Conservation (phyloP, 1,140 invertebrate species). For the Ridgeia piscesae region DNA sequence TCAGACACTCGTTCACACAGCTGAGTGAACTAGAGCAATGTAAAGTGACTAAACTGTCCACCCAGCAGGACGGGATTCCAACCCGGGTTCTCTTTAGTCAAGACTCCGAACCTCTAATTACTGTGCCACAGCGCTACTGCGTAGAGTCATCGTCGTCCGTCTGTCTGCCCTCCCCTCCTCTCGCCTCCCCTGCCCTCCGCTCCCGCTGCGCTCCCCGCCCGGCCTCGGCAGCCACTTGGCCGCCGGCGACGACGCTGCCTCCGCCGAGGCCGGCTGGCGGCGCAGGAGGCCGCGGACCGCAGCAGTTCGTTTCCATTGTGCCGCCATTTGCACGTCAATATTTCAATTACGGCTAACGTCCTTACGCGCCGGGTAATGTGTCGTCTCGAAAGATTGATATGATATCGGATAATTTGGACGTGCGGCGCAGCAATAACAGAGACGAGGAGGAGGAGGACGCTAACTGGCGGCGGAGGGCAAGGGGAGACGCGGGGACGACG, state of each 20-base stretch:
- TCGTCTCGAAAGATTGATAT: slow-evolving; percentile 5
- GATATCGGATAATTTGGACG: slow-evolving; percentile 1
- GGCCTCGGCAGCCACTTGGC: no score
- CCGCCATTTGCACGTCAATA: not conserved
- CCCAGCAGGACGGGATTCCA: no score
- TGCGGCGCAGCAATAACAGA: not conserved
- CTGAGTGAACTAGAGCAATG: no score
- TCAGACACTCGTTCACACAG: no score
- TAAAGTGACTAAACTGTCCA: no score
- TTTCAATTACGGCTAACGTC: slow-evolving; percentile 5
- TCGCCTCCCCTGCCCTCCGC: no score
- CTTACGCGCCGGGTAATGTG: not conserved
- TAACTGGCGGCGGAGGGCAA: not conserved
- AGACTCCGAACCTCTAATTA: no score
- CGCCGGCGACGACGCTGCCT: not conserved
- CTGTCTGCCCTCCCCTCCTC: not conserved
- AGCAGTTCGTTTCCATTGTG: not conserved
- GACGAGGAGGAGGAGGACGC: not conserved
- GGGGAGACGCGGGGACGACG: not conserved
- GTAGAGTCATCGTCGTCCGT: no score
- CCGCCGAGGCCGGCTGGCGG: not conserved
- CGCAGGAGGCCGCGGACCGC: not conserved
- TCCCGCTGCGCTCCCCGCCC: no score
- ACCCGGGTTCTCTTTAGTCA: no score
- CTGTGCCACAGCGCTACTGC: no score